These are phyloP conservation scores for Pseudorhiza aurosa DNA, from an alignment of 30 jellyfish, hydroid and myxozoan genomes.

Conservation along the genomic window DNA sequence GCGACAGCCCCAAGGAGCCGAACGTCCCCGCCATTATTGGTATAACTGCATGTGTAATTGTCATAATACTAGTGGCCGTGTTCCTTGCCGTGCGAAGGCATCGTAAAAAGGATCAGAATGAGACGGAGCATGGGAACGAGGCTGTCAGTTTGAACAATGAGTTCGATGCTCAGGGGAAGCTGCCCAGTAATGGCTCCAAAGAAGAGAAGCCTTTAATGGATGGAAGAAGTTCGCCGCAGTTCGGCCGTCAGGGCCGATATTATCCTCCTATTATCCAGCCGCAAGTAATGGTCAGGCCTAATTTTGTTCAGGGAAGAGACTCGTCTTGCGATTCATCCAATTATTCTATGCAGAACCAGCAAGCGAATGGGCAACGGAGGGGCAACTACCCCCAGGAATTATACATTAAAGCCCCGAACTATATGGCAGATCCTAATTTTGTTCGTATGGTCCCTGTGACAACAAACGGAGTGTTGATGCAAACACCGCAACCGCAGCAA, in stretches of 20 bases:
- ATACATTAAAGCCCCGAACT: slow-evolving; percentile 43
- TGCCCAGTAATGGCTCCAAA: slow-evolving; percentile 24
- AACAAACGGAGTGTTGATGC: slow-evolving; percentile 19
- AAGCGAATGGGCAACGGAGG: slow-evolving; percentile 11
- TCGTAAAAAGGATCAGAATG: slow-evolving; percentile 38
- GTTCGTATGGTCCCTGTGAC: slow-evolving; percentile 67
- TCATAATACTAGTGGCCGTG: slow-evolving; percentile 76
- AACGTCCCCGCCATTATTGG: slow-evolving; percentile 85
- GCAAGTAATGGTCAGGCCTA: slow-evolving; percentile 17
- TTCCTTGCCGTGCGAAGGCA: slow-evolving; percentile 80
- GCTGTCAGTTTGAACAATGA: slow-evolving; percentile 49
- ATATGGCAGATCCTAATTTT: slow-evolving; percentile 58
- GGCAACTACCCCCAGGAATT: slow-evolving; percentile 41
- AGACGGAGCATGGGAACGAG: slow-evolving; percentile 53
- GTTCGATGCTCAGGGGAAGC: slow-evolving; percentile 48
- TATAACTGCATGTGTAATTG: slow-evolving; percentile 76
- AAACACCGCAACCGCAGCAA: slow-evolving; percentile 27
- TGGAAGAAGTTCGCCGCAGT: slow-evolving; percentile 24
- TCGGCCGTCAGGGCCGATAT: slow-evolving; percentile 31
- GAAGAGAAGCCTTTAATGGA: slow-evolving; percentile 60
- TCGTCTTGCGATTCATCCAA: slow-evolving; percentile 40
- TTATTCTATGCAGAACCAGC: slow-evolving; percentile 8
- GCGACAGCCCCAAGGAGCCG: slow-evolving; percentile 34
- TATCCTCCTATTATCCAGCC: slow-evolving; percentile 18
- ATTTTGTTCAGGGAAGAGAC: slow-evolving; percentile 35